Evolutionary conservation across 2,113 vertebrate species (phyloP), one percentile per base, ranked within the genome.

Genomic region (Equus quagga): DNA sequence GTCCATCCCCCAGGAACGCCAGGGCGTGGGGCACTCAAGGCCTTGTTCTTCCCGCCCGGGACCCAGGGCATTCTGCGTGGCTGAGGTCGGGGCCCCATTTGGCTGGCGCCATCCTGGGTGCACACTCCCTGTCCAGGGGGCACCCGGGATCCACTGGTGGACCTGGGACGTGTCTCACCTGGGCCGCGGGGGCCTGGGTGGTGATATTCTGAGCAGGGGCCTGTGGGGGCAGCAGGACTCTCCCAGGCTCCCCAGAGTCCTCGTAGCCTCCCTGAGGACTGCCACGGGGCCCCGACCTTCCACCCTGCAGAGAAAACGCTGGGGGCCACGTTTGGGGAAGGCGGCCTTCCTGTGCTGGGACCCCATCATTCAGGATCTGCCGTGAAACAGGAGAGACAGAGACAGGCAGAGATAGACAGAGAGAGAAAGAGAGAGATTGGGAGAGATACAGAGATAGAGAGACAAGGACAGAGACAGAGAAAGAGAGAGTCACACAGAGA

Each of bases 331-430:
- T 54, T 13, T 44, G 12, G 26, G 9, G 33, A 75, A 23, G 46
- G 19, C 0, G 0, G 10, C 19, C 44, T 21, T 23, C 17, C n/a
- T 46, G 67, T 31, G 51, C 23, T 17, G 8, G 67, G 67, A 36
- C 58, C 65, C 65, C 31, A 33, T 23, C 31, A n/a, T 8, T n/a
- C 67, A 5, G 33, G 33, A 33, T 18, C n/a, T 36, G n/a, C 10
- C 18, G 8, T 60, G 23, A 9, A 60, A 21, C 23, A 24, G 19
- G 31, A 70, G 67, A 70, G 17, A 70, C 67, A 70, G 15, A 62
- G 24, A 17, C 0, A 36, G 11, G 15, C 9, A 51, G 31, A 44
- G 8, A 49, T 36, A 21, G 9, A 58, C 3, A 13, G 2, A 54
- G 51, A 8, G 49, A 54, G 51, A 54, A 14, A 54, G 51, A 10